These are phyloP conservation scores for Ganaspis sp. DNA, from an alignment of 1,140 invertebrate genomes.

Conservation along the genomic window DNA sequence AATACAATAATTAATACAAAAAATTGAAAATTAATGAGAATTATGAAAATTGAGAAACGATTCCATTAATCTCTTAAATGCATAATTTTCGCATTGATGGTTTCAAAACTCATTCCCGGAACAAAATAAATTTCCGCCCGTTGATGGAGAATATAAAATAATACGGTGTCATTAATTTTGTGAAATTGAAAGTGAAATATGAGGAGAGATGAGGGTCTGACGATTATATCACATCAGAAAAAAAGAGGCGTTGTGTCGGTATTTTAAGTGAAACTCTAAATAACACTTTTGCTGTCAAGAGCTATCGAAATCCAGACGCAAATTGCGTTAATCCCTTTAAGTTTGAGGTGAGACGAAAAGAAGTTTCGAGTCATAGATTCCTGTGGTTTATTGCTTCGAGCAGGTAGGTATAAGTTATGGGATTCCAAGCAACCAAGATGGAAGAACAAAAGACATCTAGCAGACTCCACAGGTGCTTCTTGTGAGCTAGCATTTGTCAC, in stretches of 20 bases:
- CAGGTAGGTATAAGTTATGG: slow-evolving; percentile 60
- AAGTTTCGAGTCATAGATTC: slow-evolving; percentile 52
- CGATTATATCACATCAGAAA: slow-evolving; percentile 61
- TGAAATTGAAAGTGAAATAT: slow-evolving; percentile 7
- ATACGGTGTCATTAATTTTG: not conserved
- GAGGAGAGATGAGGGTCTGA: slow-evolving; percentile 37
- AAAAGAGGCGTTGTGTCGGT: slow-evolving; percentile 46
- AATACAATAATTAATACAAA: no score
- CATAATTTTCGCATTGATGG: not conserved
- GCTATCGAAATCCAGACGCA: slow-evolving; percentile 43
- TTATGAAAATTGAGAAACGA: no score
- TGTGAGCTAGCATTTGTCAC: not conserved
- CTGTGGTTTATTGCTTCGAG: slow-evolving; percentile 54
- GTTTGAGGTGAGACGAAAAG: slow-evolving; percentile 58
- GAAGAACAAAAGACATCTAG: slow-evolving; percentile 62
- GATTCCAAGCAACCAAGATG: slow-evolving; percentile 37
- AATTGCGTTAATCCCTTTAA: slow-evolving; percentile 66
- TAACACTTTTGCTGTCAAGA: not conserved
- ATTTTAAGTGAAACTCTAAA: slow-evolving; percentile 49
- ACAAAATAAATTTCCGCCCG: not conserved
- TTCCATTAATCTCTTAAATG: no score
- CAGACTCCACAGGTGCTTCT: slow-evolving; percentile 67
- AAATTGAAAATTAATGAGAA: no score
- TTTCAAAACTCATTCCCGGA: not conserved
- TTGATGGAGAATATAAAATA: not conserved